Base-by-base conservation (phyloP, 2,888 invertebrate species). In the Reticulitermes lucifugus region DNA sequence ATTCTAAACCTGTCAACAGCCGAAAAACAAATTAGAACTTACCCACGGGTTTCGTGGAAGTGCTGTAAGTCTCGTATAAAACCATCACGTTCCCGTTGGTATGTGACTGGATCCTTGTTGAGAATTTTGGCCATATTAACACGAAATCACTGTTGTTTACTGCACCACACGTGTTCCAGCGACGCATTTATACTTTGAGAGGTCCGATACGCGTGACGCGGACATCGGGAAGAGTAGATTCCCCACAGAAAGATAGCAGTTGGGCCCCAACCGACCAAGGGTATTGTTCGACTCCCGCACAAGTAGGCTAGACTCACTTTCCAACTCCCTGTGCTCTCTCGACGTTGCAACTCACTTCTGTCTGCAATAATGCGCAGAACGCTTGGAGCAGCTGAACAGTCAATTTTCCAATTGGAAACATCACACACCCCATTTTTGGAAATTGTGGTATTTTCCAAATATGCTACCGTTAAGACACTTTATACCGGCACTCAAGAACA, bases 41-140 rank as follows among this genome's bases (percentile, higher is more conserved):
- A 98, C 98, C 97, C 97, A 92, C 97, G 95, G 89, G 95, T 95
- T 88, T 97, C 97, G 91, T 98, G 98, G 90, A 98, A 98, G 90
- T 96, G 96, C 89, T 95, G 95, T 89, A 98, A 93, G 90, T 98
- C 98, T 91, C 95, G 94, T 88, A 97, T 91, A 93, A 97, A 97
- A 88, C 93, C 93, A 89, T 95, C 95, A 90, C 94, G 95, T 92
- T 97, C 96, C 90, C 94, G 94, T 90, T 94, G 92, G 93, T 96
- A 96, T 89, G 94, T 94, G 91, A 94, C 94, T 88, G 95, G 93
- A 91, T 94, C 94, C 93, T 94, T 94, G 91, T 93, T 93, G 89
- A 93, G 92, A 91, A 93, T 91, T 90, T 93, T 92, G 91, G 94
- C 94, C 94, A 94, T 94, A 90, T 91, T 92, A 89, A 88, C 88